Percentiles rank a stretch among this genome's conserved stretches.
Conservation (phyloP, 1,140 invertebrate genomes). For the Drosophila serrata region DNA sequence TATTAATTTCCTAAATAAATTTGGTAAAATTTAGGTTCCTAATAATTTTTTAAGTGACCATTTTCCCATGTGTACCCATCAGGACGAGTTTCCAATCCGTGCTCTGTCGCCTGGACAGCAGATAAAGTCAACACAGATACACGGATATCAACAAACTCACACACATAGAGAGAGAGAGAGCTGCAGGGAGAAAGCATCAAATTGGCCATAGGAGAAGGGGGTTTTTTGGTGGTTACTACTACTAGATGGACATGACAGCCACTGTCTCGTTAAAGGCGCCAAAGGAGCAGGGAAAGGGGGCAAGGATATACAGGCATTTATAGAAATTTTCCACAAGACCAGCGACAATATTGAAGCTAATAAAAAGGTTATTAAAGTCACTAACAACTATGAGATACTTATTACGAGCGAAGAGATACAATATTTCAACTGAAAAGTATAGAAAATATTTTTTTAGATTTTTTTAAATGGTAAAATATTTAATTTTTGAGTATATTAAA, state of each 20-base stretch:
- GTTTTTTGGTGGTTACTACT: background rate
- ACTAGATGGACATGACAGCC: constrained; percentile 30
- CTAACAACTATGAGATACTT: background rate
- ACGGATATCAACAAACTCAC: constrained; percentile 6
- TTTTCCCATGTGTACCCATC: constrained; percentile 4
- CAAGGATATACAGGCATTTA: constrained; percentile 52
- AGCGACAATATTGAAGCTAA: constrained; percentile 36
- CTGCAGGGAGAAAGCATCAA: constrained; percentile 24
- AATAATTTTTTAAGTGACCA: background rate
- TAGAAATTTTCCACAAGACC: constrained; percentile 62
- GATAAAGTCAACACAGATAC: constrained; percentile 54
- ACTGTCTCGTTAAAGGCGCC: constrained; percentile 34
- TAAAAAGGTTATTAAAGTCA: background rate
- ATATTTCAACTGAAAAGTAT: background rate
- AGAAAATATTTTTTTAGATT: background rate
- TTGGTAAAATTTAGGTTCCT: too few species aligned
- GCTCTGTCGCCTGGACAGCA: constrained; percentile 40
- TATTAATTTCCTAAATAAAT: background rate
- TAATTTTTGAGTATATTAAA: too few species aligned
- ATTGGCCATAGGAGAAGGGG: constrained; percentile 29
- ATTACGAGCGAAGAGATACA: background rate
- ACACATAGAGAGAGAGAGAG: too few species aligned
- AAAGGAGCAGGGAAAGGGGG: background rate
- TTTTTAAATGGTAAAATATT: background rate
- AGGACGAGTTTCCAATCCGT: constrained; percentile 43